Conservation (phyloP, 1,140 invertebrate species). For the Rhagoletis pomonella region DNA sequence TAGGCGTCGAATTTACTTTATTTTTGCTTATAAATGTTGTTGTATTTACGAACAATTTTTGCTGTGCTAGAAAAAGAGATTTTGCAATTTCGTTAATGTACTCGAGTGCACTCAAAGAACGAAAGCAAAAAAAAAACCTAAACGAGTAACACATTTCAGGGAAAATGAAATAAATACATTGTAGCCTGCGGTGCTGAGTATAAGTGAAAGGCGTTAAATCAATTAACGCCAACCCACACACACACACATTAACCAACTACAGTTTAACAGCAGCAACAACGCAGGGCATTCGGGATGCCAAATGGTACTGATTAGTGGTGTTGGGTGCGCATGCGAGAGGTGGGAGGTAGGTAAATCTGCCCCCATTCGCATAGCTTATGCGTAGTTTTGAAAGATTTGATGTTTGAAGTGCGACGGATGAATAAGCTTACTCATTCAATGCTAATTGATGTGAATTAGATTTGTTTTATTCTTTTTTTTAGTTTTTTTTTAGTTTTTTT, state of each 20-base stretch:
- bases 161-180: not conserved
- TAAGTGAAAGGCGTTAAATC: conserved; percentile 51
- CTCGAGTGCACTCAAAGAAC: too few species aligned
- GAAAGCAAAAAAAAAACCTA: too few species aligned
- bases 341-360: not conserved
- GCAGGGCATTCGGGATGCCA: not conserved
- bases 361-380: not conserved
- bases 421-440: not conserved
- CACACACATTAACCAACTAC: not conserved
- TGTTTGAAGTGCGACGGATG: not conserved
- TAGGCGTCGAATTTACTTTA: too few species aligned
- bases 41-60: too few species aligned
- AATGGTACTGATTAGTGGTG: not conserved
- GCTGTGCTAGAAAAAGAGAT: too few species aligned
- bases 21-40: too few species aligned
- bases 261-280: conserved; percentile 19
- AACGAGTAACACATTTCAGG: not conserved
- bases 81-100: too few species aligned
- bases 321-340: not conserved
- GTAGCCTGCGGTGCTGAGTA: not conserved
- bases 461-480: too few species aligned
- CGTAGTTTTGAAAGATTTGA: not conserved
- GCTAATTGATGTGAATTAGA: conserved; percentile 24
- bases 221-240: conserved; percentile 35
- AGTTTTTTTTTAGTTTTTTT: not conserved